Evolutionary conservation across 2,113 vertebrate species (phyloP), one percentile per base, ranked within the genome.

Genomic region (Eleginops maclovinus): DNA sequence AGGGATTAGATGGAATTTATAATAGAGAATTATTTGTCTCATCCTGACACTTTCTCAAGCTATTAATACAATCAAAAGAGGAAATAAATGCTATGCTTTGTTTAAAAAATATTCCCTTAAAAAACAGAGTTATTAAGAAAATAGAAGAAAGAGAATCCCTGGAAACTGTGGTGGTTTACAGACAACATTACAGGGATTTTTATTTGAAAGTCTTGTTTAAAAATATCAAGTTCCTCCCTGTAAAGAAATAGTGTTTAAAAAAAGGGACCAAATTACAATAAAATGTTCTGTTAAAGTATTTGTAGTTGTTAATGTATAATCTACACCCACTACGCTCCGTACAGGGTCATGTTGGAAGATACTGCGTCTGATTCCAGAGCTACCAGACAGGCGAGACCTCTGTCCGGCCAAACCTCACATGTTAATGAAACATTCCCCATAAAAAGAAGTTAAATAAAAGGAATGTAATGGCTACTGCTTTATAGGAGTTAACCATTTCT

Each of bases 371-470:
- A 46, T 66, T 49, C 54, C 28, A 62, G 21, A 70, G 56, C 24
- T 65, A 22, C 19, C 72, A 73, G 77, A 69, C 65, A 71, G 70
- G 41, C 73, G 77, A 82, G 74, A 85, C 41, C 16, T 50, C 72
- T 36, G 64, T 72, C 53, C 0, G 3, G 72, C 41, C 81, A 90
- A 75, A 78, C 76, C 77, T 84, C 83, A 84, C 82, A 82, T 44
- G 14, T 60, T 16, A 19, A 67, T 77, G 78, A 72, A 58, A 85
- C 50, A 86, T 76, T 81, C 73, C 64, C 19, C 31, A 66, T 24
- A 31, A 70, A 67, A 50, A 75, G 36, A n/a, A 54, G 51, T 65
- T 1, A 59, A 60, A 64, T 56, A 36, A 41, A 49, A 36, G 5
- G 12, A 40, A 64, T 56, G 12, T 31, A 62, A 50, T 14, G 11